These are phyloP conservation scores for Proisotoma minuta DNA, from an alignment of 2,888 invertebrate species.

Conservation along the genomic window DNA sequence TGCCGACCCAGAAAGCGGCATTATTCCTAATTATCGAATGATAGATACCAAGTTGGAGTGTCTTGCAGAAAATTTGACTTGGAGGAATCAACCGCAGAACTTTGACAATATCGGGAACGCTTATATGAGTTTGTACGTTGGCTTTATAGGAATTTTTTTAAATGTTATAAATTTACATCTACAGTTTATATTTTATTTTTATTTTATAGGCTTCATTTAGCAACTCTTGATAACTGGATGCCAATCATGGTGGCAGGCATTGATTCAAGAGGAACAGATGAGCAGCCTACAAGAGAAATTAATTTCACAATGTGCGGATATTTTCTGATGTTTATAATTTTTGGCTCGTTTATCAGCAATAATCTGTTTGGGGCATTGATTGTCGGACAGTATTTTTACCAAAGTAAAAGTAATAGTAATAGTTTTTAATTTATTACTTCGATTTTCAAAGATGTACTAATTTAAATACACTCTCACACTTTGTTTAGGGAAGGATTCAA, in stretches of 20 bases:
- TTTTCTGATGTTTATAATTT: constrained; percentile 99
- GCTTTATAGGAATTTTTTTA: not conserved
- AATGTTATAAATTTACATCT: too few relatives aligned
- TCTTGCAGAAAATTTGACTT: constrained; percentile 79
- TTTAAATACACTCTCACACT: too few relatives aligned
- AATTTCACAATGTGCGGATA: constrained; percentile 94
- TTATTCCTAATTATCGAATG: constrained; percentile 70
- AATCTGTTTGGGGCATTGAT: constrained; percentile 99
- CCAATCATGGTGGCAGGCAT: constrained; percentile 93
- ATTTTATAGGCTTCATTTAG: constrained; percentile 89
- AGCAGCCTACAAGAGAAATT: constrained; percentile 76
- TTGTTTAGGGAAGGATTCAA: too few relatives aligned
- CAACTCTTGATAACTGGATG: constrained; percentile 98
- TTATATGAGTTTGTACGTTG: constrained; percentile 80
- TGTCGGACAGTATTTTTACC: constrained; percentile 99
- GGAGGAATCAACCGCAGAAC: constrained; percentile 84
- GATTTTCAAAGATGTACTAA: too few relatives aligned
- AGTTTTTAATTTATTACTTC: not conserved
- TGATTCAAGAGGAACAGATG: constrained; percentile 72
- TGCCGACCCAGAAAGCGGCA: constrained; percentile 74
- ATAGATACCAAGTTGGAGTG: constrained; percentile 84
- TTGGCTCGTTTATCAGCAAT: constrained; percentile 98
- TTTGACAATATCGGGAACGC: constrained; percentile 97
- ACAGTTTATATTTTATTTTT: too few relatives aligned
- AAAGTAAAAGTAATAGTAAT: constrained; percentile 67